Evolutionary conservation across 2,888 invertebrate genomes (phyloP).

Genomic region (Teleogryllus oceanicus): DNA sequence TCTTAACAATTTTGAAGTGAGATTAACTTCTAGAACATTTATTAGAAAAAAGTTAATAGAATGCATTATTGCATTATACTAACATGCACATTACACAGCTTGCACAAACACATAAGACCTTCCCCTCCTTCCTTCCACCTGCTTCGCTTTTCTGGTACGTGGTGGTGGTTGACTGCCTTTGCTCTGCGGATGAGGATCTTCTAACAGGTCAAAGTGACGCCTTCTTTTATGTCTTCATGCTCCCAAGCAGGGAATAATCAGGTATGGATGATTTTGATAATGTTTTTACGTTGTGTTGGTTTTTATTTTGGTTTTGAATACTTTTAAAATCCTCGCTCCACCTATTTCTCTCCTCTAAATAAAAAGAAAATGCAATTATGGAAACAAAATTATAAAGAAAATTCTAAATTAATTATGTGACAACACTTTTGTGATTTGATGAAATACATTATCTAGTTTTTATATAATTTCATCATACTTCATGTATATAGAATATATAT

Average conservation of each 20-base stretch:
- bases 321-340: conserved; percentile 23
- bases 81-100: conserved; percentile 36
- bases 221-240: conserved; percentile 39
- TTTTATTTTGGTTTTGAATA: conserved; percentile 29
- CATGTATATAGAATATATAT: no score
- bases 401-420: no score
- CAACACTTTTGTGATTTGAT: no score
- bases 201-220: conserved; percentile 34
- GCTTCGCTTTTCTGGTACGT: conserved; percentile 36
- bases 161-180: conserved; percentile 34
- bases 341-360: background rate
- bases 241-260: conserved; percentile 36
- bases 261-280: conserved; percentile 37
- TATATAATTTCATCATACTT: no score
- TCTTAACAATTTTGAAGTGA: background rate
- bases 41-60: conserved; percentile 35
- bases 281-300: conserved; percentile 31
- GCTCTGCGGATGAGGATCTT: conserved; percentile 33
- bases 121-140: conserved; percentile 30
- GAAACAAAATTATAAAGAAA: no score
- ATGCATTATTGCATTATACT: conserved; percentile 37
- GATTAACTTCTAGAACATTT: conserved; percentile 18
- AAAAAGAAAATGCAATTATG: no score
- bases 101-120: conserved; percentile 34
- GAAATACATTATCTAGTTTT: no score